phyloP scores from a whole-genome alignment of 2,797 vertebrate genomes.

The Urocyon cinereoargenteus region DNA sequence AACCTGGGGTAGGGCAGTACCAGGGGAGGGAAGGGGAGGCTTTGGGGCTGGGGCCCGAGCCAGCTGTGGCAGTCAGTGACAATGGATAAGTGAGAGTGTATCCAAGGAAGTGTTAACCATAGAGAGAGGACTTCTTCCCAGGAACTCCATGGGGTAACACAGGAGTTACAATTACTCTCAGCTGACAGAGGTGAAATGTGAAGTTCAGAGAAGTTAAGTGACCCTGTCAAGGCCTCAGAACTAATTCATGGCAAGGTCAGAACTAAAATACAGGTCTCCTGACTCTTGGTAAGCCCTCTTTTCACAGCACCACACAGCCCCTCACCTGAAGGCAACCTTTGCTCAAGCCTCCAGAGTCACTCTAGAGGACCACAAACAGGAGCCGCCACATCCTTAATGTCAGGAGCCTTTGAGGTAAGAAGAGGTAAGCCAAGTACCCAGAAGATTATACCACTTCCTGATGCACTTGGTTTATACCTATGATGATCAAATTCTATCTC shows the following conservation, averaged over 20 bases:
- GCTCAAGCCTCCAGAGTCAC: not conserved
- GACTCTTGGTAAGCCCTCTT: not conserved
- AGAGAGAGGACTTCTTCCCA: constrained; percentile 17
- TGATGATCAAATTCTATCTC: not conserved
- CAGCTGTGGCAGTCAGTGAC: not conserved
- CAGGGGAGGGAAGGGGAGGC: not conserved
- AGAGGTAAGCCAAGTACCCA: not conserved
- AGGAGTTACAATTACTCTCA: not conserved
- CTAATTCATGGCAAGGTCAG: not conserved
- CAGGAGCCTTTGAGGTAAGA: not conserved
- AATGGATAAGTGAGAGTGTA: not conserved
- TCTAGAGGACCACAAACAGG: constrained; percentile 1
- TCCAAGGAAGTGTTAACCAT: not conserved
- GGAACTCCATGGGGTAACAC: not conserved
- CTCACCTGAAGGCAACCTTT: not conserved
- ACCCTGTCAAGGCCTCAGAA: not conserved
- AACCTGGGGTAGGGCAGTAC: not conserved
- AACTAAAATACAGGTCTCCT: constrained; percentile 2
- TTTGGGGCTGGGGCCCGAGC: not conserved
- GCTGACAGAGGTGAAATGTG: not conserved
- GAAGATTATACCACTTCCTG: not conserved
- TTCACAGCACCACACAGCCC: not conserved
- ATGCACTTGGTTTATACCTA: not conserved
- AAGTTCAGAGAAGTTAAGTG: constrained; percentile 49
- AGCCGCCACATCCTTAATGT: not conserved